Base-by-base conservation (phyloP, 2,113 vertebrate genomes). In the Mustelus asterias region DNA sequence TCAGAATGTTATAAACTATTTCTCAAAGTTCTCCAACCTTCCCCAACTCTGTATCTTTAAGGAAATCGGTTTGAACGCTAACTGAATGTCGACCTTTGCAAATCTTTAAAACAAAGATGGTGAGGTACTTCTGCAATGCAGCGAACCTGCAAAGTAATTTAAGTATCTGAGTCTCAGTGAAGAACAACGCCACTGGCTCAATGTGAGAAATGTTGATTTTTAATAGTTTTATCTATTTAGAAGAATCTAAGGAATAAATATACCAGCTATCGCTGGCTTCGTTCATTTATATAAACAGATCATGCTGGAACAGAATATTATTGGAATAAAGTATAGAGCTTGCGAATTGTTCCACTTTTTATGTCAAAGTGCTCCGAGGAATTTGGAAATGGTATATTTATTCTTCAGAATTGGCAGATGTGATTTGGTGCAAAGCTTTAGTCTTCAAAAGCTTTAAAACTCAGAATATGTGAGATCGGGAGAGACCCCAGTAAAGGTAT, bases 81-180 rank as follows among this genome's bases (percentile, higher is more conserved):
- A 92, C 89, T 93, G 89, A 33, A 65, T 33, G 65, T 16, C 14
- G 20, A 18, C n/a, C 16, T 65, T 65, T 92, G 33, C 60, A 65
- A 92, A 63, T 7, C 14, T 92, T 65, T 89, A 14, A 89, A 76
- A 76, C 5, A 58, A 14, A 65, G 60, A 65, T 41, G 60, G 89
- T 93, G 33, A n/a, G 37, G 8, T 65, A 93, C 60, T 65, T 93
- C n/a, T 93, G 60, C 89, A 93, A 93, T 93, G 22, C 89, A 67
- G 22, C 60, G 20, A 92, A 92, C 89, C 70, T 83, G n/a, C 78
- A 83, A 83, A 83, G n/a, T 63, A 24, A 93, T 54, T 70, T 5
- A 54, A 48, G 94, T 54, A 70, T 95, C 94, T 76, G 5, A 54
- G 37, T 48, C 60, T 65, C 41, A 24, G 11, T 33, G 44, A 44